Evolutionary conservation across 2,888 invertebrate species (phyloP).

Genomic region (Macaria liturata): DNA sequence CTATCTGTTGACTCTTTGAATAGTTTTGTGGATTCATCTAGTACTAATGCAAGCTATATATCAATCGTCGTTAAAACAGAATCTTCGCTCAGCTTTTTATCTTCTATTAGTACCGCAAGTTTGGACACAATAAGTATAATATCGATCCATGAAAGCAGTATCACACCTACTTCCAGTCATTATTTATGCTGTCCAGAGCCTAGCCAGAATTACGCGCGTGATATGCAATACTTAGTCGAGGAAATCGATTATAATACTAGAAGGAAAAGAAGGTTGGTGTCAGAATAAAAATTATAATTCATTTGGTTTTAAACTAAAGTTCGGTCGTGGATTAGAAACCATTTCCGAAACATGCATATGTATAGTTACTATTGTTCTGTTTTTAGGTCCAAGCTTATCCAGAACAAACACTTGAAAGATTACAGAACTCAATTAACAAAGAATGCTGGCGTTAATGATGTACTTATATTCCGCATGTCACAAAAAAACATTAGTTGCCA

Average conservation of each 20-base stretch:
- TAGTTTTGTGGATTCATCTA: neutral
- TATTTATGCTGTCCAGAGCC: conserved; percentile 29
- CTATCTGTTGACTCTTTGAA: conserved; percentile 2
- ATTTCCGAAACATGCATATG: too few species aligned
- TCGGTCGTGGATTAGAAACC: too few species aligned
- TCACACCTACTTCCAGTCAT: conserved; percentile 36
- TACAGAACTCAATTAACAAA: conserved; percentile 5
- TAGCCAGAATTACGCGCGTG: too few species aligned
- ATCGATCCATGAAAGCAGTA: conserved; percentile 40
- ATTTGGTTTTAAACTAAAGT: too few species aligned
- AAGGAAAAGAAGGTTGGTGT: neutral
- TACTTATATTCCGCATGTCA: conserved; percentile 34
- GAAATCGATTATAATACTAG: conserved; percentile 24
- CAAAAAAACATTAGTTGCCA: conserved; percentile 17
- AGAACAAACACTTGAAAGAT: neutral
- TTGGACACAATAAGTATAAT: conserved; percentile 40
- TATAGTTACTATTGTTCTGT: too few species aligned
- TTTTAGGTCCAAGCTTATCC: too few species aligned
- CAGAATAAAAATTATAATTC: too few species aligned
- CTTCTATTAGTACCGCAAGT: conserved; percentile 31
- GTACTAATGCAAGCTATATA: conserved; percentile 38
- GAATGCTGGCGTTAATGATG: conserved; percentile 14
- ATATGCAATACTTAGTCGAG: neutral
- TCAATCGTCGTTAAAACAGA: conserved; percentile 46
- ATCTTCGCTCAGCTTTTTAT: conserved; percentile 44